Base-by-base conservation (phyloP, 2,797 vertebrate species). In the Limnodromus scolopaceus region DNA sequence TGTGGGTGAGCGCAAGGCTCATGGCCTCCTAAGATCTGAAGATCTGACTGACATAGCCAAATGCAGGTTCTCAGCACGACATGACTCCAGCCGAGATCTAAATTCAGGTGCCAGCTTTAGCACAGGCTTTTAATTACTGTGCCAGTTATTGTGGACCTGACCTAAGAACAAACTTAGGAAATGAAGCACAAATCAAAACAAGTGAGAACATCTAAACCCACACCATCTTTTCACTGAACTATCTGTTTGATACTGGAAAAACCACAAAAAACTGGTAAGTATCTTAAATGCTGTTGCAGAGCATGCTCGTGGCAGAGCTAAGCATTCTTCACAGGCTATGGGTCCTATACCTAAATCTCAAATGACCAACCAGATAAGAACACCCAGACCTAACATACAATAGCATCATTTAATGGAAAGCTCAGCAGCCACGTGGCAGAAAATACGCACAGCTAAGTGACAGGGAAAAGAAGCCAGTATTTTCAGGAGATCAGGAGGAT, bases 281-380 rank as follows among this genome's bases (percentile, higher is more conserved):
- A 16, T 36, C 27, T 66, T 45, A 63, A 76, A 79, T 16, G 36
- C 41, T 41, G 27, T 9, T 70, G 51, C 3, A 75, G 18, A 70
- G 8, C 5, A 2, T 32, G 32, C 12, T 77, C 25, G 48, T 32
- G 38, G 36, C 48, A 71, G 24, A 94, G 32, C 7, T 57, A 57
- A 72, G 16, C 13, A 16, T 32, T 22, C 49, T 77, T 77, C n/a
- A 53, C 5, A 51, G 45, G 30, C 28, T 53, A 16, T 0, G 0
- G 15, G 14, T 66, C 25, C 25, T 7, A 23, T 20, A 63, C 5
- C 16, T 66, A 83, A 79, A 66, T 46, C n/a, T 66, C 55, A 60
- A 71, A 68, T 3, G 10, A 74, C 4, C 17, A 72, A 13, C 15
- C 24, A 3, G 3, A 10, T 15, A 80, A 60, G 28, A 70, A 28